Base-by-base conservation (phyloP, 2,888 invertebrate genomes). In the Elmis aenea region DNA sequence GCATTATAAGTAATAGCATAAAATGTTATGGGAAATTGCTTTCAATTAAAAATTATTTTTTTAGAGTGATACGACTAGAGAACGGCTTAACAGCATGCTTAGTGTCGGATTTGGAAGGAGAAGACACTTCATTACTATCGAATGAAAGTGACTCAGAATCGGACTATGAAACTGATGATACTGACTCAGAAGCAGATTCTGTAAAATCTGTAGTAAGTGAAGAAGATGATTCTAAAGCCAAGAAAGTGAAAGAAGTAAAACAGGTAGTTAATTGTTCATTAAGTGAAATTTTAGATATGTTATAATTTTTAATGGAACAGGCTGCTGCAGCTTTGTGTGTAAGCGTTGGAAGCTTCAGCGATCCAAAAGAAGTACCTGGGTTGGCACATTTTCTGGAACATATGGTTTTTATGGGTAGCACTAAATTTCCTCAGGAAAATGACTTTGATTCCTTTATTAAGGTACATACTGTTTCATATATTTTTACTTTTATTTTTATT, bases 361-460 rank as follows among this genome's bases (percentile, higher is more conserved):
- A 90, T 66, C 88, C 88, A 0, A 66, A 71, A 4, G 74, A 75
- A 54, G 79, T 88, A 34, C 86, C 83, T 50, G 90, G 90, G 0
- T 64, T 90, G 61, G 86, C 89, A 1, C 90, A 90, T 64, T 89
- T 90, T 61, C 72, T 90, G 2, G 90, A 90, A 56, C 90, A 90
- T 62, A 89, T 94, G 92, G 84, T 94, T 12, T 94, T 92, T 59
- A 93, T 93, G 92, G 94, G 93, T 16, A 91, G 89, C 49, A 76
- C 84, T 57, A 92, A 90, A 61, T 93, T 83, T 63, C 89, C 85
- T 5, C 74, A 79, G 59, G 92, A 93, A 69, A 90, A 90, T 64
- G 83, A 82, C 48, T 87, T 89, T 57, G 88, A 89, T 68, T 71
- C 83, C 1, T 88, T 83, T 51, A 77, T 89, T 13, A 81, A 79